Base-by-base conservation (phyloP, 2,888 invertebrate genomes). In the Merodon equestris region DNA sequence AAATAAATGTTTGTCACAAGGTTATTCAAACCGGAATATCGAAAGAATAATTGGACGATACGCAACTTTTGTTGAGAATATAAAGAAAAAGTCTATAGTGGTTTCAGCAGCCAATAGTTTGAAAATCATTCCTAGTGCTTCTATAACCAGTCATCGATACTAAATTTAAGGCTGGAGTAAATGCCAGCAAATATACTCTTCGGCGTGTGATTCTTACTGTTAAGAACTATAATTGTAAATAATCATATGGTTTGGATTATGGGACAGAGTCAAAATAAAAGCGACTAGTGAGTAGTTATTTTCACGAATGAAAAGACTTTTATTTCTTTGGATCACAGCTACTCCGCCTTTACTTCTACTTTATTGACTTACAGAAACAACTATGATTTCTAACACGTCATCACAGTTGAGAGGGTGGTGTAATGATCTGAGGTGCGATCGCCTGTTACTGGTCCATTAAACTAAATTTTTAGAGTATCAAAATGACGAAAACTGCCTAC, bases 171-270 rank as follows among this genome's bases (percentile, higher is more conserved):
- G 10, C 19, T 1, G 50, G 50, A 10, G 50, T 50, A 50, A 19
- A 50, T 19, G 50, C 50, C 19, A 50, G 50, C 3, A 47, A 50
- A 19, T 50, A 18, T 1, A 50, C 50, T 9, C 19, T 50, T 19
- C 50, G 50, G n/a, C 50, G 50, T 9, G 50, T 19, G n/a, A 50
- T 50, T 50, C 18, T 50, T 18, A 1, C n/a, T 27, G 50, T 13
- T 19, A 50, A 19, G n/a, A 15, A 50, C n/a, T 9, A 36, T 9
- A 36, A 9, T 36, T 36, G 36, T 10, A 36, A 36, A 36, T 7
- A 10, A 36, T 36, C 36, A 36, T 10, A 36, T 36, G 36, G 36
- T 10, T 36, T 36, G 10, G 36, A 36, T 10, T 36, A 9, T 9
- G 10, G 36, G 36, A 5, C 36, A 10, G 10, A 36, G 10, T 36